Percentiles rank a stretch among this genome's conserved stretches.
These are phyloP conservation scores for Drosophila sucinea DNA, from an alignment of 1,140 invertebrate genomes.

Conservation along the genomic window DNA sequence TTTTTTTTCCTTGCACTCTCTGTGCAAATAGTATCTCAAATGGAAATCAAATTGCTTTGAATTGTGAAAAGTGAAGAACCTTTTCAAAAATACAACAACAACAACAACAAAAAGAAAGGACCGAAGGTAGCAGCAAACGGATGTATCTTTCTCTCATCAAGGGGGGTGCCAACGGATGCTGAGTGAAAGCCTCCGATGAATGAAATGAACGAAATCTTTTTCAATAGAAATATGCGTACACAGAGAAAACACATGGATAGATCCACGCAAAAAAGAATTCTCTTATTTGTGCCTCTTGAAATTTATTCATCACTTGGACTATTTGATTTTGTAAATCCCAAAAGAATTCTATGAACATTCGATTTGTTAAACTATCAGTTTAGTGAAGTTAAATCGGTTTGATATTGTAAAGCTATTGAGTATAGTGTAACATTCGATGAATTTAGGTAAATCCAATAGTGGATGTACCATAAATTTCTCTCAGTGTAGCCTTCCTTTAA, in stretches of 20 bases:
- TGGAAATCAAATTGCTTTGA: constrained; percentile 73
- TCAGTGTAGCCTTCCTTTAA: background rate
- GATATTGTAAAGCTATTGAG: too few relatives aligned
- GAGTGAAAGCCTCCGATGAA: constrained; percentile 5
- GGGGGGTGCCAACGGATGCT: constrained; percentile 11
- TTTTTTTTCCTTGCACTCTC: constrained; percentile 30
- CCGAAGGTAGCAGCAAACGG: background rate
- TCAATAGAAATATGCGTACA: background rate
- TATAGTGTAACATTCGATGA: too few relatives aligned
- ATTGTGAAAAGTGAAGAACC: constrained; percentile 41
- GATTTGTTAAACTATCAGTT: too few relatives aligned
- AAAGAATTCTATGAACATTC: too few relatives aligned
- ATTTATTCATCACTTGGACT: too few relatives aligned
- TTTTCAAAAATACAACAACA: constrained; percentile 34
- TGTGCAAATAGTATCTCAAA: constrained; percentile 60
- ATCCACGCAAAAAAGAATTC: too few relatives aligned
- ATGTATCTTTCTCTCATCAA: background rate
- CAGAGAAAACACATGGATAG: too few relatives aligned
- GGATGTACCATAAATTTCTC: background rate
- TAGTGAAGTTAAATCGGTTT: too few relatives aligned
- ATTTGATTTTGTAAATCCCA: too few relatives aligned
- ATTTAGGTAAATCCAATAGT: too few relatives aligned
- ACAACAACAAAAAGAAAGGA: background rate
- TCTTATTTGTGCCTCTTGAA: too few relatives aligned
- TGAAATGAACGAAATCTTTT: background rate